phyloP scores from a whole-genome alignment of 2,797 vertebrate species.

The Cynodonichthys magdalenae region DNA sequence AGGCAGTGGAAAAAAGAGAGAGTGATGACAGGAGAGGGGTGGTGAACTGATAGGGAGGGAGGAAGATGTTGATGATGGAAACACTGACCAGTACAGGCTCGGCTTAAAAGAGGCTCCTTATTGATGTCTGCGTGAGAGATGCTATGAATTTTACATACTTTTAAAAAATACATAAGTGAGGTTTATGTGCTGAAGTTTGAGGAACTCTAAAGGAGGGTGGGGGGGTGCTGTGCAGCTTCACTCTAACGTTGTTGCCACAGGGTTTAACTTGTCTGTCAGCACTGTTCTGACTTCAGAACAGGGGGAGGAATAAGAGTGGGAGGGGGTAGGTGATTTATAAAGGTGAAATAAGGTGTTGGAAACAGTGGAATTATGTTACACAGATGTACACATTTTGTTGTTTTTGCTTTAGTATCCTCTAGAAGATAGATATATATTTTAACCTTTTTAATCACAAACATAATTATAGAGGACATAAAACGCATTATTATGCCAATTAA shows the following conservation, averaged over 20 bases:
- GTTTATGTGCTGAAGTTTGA: slow-evolving; percentile 25
- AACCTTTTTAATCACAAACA: too few species aligned
- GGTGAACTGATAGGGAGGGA: slow-evolving; percentile 36
- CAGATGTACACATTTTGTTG: slow-evolving; percentile 7
- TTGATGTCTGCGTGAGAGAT: slow-evolving; percentile 17
- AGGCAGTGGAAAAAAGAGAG: slow-evolving; percentile 63
- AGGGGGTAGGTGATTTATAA: not conserved
- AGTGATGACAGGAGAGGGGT: slow-evolving; percentile 37
- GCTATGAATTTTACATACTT: not conserved
- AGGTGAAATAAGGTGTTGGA: slow-evolving; percentile 2
- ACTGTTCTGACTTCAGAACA: slow-evolving; percentile 38
- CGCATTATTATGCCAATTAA: too few species aligned
- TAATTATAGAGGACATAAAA: too few species aligned
- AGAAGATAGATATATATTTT: too few species aligned
- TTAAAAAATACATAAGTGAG: not conserved
- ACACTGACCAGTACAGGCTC: slow-evolving; percentile 41
- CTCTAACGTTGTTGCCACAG: slow-evolving; percentile 29
- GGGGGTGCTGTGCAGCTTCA: slow-evolving; percentile 35
- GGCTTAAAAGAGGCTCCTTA: slow-evolving; percentile 31
- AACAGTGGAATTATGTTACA: not conserved
- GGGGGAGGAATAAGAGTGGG: not conserved
- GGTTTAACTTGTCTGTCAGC: slow-evolving; percentile 57
- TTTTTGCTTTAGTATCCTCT: not conserved
- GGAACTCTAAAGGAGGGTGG: slow-evolving; percentile 5
- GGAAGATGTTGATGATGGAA: slow-evolving; percentile 52